Evolutionary conservation across 2,888 invertebrate genomes (phyloP).

Genomic region (Ophioninae sp.): DNA sequence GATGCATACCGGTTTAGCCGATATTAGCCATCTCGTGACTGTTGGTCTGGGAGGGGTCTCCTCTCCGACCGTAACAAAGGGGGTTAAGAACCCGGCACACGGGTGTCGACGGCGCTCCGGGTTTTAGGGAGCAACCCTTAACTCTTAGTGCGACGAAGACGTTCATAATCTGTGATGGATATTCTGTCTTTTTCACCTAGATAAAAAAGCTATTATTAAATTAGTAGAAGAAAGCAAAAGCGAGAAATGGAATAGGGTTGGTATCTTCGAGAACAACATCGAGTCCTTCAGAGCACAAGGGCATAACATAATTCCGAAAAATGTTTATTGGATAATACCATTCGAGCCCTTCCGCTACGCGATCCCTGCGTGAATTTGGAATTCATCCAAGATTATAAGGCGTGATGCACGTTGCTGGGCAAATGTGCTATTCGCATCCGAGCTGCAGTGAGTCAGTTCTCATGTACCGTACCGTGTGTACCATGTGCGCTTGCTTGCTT

Average conservation of each 20-base stretch:
- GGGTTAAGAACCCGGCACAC: no score
- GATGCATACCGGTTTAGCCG: no score
- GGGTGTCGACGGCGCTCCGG: no score
- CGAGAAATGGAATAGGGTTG: background rate
- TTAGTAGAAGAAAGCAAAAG: background rate
- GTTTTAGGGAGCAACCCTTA: no score
- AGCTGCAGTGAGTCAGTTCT: slow-evolving; percentile 14
- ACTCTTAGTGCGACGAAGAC: no score
- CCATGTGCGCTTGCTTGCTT: slow-evolving; percentile 49
- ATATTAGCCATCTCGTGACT: no score
- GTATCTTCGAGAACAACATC: slow-evolving; percentile 1
- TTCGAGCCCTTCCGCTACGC: background rate
- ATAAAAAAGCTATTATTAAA: no score
- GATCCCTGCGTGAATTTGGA: background rate
- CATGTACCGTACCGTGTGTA: slow-evolving; percentile 19
- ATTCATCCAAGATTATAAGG: background rate
- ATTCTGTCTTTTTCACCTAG: no score
- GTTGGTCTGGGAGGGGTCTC: no score
- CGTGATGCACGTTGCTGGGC: background rate
- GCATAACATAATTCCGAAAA: background rate
- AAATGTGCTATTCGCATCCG: background rate
- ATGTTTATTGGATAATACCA: no score
- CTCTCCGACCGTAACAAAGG: no score
- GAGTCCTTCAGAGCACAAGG: background rate
- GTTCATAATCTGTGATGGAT: no score